Evolutionary conservation across 2,797 vertebrate genomes (phyloP).

Genomic region (Phrynocephalus vlangalii): DNA sequence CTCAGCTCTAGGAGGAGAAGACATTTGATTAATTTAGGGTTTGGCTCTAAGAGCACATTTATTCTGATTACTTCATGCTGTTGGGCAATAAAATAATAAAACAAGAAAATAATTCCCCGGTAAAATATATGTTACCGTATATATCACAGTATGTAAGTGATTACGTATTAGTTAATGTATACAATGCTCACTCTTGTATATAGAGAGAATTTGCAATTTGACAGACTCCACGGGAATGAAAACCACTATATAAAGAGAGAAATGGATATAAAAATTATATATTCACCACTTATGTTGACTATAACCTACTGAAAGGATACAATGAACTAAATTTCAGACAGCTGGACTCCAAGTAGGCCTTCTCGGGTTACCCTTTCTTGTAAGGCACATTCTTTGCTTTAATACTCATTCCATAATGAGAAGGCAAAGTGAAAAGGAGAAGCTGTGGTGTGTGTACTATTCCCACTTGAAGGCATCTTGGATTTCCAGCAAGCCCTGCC

Average conservation of each 20-base stretch:
- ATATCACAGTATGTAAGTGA: not conserved
- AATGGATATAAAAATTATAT: not conserved
- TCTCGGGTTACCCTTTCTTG: not conserved
- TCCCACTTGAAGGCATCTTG: too few species aligned
- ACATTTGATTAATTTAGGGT: constrained; percentile 31
- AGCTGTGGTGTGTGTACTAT: too few species aligned
- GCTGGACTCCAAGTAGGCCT: not conserved
- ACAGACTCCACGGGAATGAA: not conserved
- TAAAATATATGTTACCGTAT: constrained; percentile 1
- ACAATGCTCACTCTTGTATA: not conserved
- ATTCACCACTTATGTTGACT: not conserved
- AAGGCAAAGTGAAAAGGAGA: too few species aligned
- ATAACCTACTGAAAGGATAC: not conserved
- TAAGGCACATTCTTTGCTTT: not conserved
- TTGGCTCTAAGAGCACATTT: accelerated
- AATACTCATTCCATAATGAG: not conserved
- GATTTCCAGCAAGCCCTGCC: too few species aligned
- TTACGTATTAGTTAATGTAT: not conserved
- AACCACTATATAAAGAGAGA: not conserved
- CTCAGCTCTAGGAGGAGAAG: constrained; percentile 32
- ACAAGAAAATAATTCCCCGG: not conserved
- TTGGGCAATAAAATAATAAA: not conserved
- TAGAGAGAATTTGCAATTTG: accelerated
- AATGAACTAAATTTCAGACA: not conserved
- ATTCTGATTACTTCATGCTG: constrained; percentile 2